Conservation (phyloP, 2,113 vertebrate genomes). For the Cyprinodon brontotheroides region DNA sequence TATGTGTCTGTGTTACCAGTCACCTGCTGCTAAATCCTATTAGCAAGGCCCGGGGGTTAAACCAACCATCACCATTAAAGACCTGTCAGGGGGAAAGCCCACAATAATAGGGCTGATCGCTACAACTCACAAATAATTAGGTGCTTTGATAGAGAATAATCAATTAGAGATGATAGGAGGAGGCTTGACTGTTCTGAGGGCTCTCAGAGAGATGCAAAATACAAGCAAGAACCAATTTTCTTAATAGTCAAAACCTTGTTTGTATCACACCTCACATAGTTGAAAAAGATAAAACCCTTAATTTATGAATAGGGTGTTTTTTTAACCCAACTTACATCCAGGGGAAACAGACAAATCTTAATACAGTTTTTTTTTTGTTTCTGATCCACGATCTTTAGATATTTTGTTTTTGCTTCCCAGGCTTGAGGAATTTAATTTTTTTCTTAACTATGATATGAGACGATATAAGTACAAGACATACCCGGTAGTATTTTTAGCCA, state of each 20-base stretch:
- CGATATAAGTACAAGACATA: too few species aligned
- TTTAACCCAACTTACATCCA: too few species aligned
- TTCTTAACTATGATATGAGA: too few species aligned
- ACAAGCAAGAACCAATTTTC: constrained; percentile 13
- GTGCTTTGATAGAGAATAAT: constrained; percentile 79
- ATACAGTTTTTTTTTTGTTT: too few species aligned
- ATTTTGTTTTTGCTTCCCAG: neutral
- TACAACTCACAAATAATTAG: constrained; percentile 83
- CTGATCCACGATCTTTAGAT: too few species aligned
- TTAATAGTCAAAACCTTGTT: constrained; percentile 4
- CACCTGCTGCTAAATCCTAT: constrained; percentile 82
- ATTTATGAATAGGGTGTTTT: neutral
- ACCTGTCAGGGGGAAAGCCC: constrained; percentile 79
- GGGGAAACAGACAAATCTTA: too few species aligned
- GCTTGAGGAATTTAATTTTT: too few species aligned
- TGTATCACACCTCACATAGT: neutral
- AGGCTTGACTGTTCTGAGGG: constrained; percentile 51
- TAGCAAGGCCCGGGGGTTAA: constrained; percentile 80
- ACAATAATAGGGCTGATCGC: constrained; percentile 83
- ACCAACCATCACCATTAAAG: constrained; percentile 80
- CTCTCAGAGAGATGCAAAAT: constrained; percentile 11
- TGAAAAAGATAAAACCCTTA: neutral
- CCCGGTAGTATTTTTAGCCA: too few species aligned
- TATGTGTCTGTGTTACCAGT: constrained; percentile 77
- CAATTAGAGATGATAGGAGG: constrained; percentile 74